Base-by-base conservation (phyloP, 2,888 invertebrate species). In the Aporophyla lueneburgensis region DNA sequence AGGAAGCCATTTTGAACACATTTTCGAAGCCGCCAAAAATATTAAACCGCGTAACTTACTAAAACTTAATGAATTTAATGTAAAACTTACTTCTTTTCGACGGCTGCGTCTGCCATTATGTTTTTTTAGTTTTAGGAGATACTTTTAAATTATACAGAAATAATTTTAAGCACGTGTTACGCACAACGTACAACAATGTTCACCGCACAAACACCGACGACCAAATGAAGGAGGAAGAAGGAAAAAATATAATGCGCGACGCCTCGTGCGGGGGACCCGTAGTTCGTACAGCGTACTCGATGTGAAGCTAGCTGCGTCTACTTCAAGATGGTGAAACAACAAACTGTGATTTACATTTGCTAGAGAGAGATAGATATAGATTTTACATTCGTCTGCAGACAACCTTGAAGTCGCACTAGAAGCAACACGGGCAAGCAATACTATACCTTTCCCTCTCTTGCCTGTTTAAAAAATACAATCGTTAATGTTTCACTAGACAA, bases 31-130 rank as follows among this genome's bases (percentile, higher is more conserved):
- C 96, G 96, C 96, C 96, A 96, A 96, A 96, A 95, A 87, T 91
- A 88, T 85, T 80, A 87, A 86, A 83, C 82, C 78, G 80, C 71
- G 78, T 91, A 91, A 90, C 80, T 88, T 84, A 62, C 46, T 63
- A 80, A 76, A 87, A 85, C 74, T 89, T 78, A 90, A 84, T 85
- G 76, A 91, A 90, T 84, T 79, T 78, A 61, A 69, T 86, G 40
- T 87, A 88, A 87, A 91, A 97, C 97, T 97, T 97, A 97, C 98
- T 97, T 97, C 93, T 97, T 97, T 93, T 97, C 97, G 85, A 97
- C 96, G 90, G 97, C 97, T 94, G 97, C 97, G 95, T 97, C 97
- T 95, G 97, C 97, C 98, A 98, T 98, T 96, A 89, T 97, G 74
- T 91, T 93, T 87, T 89, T 90, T 87, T 80, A 71, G 81, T 89